These are phyloP conservation scores for Ibidorhyncha struthersii DNA, from an alignment of 2,113 vertebrate species.

Conservation along the genomic window DNA sequence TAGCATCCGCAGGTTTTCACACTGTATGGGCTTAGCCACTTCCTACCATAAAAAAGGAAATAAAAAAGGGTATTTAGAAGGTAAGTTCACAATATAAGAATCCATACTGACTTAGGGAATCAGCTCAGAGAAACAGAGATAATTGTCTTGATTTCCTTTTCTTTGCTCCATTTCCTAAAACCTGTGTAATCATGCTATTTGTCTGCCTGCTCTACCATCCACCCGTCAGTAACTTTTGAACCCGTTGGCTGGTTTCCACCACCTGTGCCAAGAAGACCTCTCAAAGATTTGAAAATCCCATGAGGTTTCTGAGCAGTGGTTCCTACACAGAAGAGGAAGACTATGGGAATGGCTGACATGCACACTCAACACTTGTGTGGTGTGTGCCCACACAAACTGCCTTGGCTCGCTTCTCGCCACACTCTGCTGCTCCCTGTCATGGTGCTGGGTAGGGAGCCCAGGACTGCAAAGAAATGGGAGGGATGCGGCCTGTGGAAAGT, in stretches of 20 bases:
- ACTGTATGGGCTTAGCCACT: not conserved
- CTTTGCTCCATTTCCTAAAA: not conserved
- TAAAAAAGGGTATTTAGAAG: not conserved
- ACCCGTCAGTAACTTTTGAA: not conserved
- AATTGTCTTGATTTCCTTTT: not conserved
- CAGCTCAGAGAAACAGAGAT: not conserved
- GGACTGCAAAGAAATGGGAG: not conserved
- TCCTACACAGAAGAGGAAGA: not conserved
- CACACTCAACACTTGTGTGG: not conserved
- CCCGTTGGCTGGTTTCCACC: accelerated
- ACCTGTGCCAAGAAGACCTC: not conserved
- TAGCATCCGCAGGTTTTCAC: not conserved
- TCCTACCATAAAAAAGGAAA: not conserved
- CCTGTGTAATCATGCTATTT: not conserved
- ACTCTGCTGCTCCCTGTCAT: not conserved
- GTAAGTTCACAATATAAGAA: not conserved
- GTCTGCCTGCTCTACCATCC: not conserved
- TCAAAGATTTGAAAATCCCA: not conserved
- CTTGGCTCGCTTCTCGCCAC: accelerated
- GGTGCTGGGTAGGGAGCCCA: not conserved
- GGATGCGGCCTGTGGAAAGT: not conserved
- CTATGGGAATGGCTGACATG: not conserved
- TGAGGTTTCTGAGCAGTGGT: not conserved
- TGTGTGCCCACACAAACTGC: not conserved
- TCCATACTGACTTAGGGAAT: not conserved